Percentiles rank a stretch among this genome's conserved stretches.
Conservation (phyloP, 2,888 invertebrate genomes). For the Noctua comes region DNA sequence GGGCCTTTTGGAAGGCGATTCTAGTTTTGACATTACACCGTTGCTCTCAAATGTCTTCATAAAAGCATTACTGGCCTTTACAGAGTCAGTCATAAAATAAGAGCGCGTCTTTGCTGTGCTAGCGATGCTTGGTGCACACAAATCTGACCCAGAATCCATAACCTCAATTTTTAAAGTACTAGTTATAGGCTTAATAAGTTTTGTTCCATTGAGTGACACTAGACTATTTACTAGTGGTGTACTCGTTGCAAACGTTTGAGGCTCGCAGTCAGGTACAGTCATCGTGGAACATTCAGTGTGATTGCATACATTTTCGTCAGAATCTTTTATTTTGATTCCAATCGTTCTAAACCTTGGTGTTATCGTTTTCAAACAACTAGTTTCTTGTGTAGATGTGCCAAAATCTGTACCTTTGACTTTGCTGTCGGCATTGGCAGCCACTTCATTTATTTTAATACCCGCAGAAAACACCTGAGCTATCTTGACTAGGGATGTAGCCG, state of each 20-base stretch:
- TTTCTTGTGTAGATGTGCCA: conserved; percentile 70
- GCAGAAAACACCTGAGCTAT: conserved; percentile 71
- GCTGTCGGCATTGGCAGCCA: conserved; percentile 63
- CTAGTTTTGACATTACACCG: conserved; percentile 50
- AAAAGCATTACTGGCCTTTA: conserved; percentile 65
- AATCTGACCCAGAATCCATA: conserved; percentile 69
- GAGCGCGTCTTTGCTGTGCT: conserved; percentile 33
- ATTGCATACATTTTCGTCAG: conserved; percentile 61
- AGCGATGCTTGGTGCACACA: conserved; percentile 52
- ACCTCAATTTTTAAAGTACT: conserved; percentile 68
- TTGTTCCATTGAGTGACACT: conserved; percentile 63
- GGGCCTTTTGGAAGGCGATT: conserved; percentile 65
- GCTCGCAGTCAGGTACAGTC: conserved; percentile 43
- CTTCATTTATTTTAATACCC: conserved; percentile 77
- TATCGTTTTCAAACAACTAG: conserved; percentile 61
- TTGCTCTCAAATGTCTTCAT: conserved; percentile 60
- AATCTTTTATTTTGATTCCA: conserved; percentile 79
- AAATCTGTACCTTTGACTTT: conserved; percentile 69
- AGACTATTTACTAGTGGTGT: conserved; percentile 22
- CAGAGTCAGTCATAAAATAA: conserved; percentile 26
- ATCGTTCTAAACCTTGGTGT: conserved; percentile 67
- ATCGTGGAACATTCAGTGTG: conserved; percentile 64
- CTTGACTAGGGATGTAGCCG: conserved; percentile 75
- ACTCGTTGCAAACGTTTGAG: conserved; percentile 17
- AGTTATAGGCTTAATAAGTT: conserved; percentile 67